Evolutionary conservation across 2,797 vertebrate genomes (phyloP).

Genomic region (Apogon hyalosoma): DNA sequence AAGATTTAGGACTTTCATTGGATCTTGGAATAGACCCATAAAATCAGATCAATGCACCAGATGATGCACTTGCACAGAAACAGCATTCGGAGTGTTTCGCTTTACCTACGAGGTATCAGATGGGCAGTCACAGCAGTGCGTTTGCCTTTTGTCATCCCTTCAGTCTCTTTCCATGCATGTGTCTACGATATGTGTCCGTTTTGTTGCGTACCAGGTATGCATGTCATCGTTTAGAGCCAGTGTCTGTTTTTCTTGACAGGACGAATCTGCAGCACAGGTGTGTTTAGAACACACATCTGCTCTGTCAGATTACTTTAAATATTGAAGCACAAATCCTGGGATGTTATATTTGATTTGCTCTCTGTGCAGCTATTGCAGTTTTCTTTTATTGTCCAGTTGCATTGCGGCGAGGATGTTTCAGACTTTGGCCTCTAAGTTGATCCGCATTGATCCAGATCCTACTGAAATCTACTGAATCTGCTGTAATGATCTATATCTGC

Average conservation of each 20-base stretch:
- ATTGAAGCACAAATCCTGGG: neutral
- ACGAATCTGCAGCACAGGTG: slow-evolving; percentile 19
- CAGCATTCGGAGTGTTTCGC: neutral
- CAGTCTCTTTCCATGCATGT: slow-evolving; percentile 7
- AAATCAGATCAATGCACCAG: slow-evolving; percentile 25
- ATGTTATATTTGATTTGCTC: slow-evolving; percentile 23
- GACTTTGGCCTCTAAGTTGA: slow-evolving; percentile 21
- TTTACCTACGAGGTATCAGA: neutral
- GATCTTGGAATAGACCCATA: neutral
- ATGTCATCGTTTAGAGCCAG: neutral
- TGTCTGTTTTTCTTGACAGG: neutral
- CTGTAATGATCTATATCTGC: slow-evolving; percentile 19
- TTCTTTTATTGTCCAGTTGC: slow-evolving; percentile 4
- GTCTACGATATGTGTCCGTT: neutral
- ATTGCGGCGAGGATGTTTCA: slow-evolving; percentile 13
- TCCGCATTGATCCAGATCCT: slow-evolving; percentile 42
- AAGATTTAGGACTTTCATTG: slow-evolving; percentile 27
- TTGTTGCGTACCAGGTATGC: slow-evolving; percentile 2
- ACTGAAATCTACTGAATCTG: slow-evolving; percentile 17
- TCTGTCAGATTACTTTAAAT: slow-evolving; percentile 33
- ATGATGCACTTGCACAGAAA: neutral
- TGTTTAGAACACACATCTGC: slow-evolving; percentile 26
- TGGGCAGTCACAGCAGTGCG: neutral
- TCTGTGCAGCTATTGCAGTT: slow-evolving; percentile 19
- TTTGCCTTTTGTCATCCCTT: slow-evolving; percentile 17